Conservation (phyloP, 2,113 vertebrate genomes). For the Hymenochirus boettgeri region DNA sequence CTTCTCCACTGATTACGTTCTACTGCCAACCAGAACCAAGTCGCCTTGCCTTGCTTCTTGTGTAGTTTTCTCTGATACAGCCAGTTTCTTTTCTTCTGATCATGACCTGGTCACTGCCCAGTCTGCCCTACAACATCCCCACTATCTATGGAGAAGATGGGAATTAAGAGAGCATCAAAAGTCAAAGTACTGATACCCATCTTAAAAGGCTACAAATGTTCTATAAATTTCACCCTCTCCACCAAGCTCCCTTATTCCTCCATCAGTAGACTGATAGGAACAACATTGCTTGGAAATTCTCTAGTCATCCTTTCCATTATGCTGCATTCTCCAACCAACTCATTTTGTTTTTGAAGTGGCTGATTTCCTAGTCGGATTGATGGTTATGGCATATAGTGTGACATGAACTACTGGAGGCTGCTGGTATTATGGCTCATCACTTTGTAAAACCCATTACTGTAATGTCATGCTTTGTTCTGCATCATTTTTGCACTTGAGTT, state of each 20-base stretch:
- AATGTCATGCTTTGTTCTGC: conserved; percentile 74
- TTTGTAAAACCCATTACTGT: conserved; percentile 66
- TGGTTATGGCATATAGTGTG: conserved; percentile 68
- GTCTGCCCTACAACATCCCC: no score
- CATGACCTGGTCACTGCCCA: no score
- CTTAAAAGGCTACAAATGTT: no score
- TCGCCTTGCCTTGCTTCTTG: no score
- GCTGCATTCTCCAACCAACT: conserved; percentile 67
- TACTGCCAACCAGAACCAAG: no score
- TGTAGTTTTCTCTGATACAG: no score
- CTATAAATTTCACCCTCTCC: no score
- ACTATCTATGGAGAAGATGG: no score
- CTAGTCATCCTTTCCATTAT: conserved; percentile 67
- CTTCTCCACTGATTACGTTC: no score
- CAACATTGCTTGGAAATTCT: conserved; percentile 68
- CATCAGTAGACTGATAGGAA: conserved; percentile 54
- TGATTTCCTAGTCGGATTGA: conserved; percentile 70
- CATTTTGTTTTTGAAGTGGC: conserved; percentile 69
- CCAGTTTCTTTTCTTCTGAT: no score
- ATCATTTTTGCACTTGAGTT: conserved; percentile 74
- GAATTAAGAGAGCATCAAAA: no score
- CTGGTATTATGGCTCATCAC: conserved; percentile 59
- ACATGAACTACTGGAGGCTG: conserved; percentile 69
- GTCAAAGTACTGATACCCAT: no score
- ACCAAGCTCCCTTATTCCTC: conserved; percentile 55